Base-by-base conservation (phyloP, 1,140 invertebrate species). In the Achatina immaculata region DNA sequence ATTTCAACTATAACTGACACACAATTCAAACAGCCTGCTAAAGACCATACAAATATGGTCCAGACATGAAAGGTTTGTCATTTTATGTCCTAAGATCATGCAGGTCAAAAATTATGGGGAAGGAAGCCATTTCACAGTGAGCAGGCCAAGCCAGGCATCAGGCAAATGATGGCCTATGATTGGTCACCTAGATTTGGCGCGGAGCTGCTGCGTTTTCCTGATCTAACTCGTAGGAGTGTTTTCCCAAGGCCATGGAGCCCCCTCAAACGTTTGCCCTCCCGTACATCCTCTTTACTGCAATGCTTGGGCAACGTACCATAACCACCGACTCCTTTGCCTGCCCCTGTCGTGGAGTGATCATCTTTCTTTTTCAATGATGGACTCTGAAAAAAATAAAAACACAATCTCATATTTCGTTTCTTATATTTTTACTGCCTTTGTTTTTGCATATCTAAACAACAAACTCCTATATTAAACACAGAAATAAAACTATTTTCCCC, bases 151-250 rank as follows among this genome's bases (percentile, higher is more conserved):
- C 58, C 58, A 62, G 58, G 58, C 58, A 31, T 16, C 9, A 9
- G 4, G 16, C 16, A 74, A 43, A 24, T 34, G 62, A 24, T 42
- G 6, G 58, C 42, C 42, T 34, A 40, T 28, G n/a, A 76, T 62
- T 36, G 89, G 84, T 93, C 92, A 97, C 96, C 96, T 96, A 97
- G 92, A 93, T 96, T 96, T 83, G 96, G 96, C 86, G 96, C 95
- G 88, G 96, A 97, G 86, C 94, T 95, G 91, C 96, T 96, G 92
- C 95, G 94, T 83, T 92, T 93, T 82, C 91, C 91, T 71, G 90
- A 86, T 83, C 89, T 89, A 83, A 92, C 88, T 80, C 93, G 93
- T 92, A 94, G 90, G 87, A 93, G 91, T 89, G 93, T 92, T 94
- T 94, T 95, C 94, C 94, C 94, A 91, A 95, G 95, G 79, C 92